Conservation (phyloP, 2,113 vertebrate species). For the Siphamia tubifer region DNA sequence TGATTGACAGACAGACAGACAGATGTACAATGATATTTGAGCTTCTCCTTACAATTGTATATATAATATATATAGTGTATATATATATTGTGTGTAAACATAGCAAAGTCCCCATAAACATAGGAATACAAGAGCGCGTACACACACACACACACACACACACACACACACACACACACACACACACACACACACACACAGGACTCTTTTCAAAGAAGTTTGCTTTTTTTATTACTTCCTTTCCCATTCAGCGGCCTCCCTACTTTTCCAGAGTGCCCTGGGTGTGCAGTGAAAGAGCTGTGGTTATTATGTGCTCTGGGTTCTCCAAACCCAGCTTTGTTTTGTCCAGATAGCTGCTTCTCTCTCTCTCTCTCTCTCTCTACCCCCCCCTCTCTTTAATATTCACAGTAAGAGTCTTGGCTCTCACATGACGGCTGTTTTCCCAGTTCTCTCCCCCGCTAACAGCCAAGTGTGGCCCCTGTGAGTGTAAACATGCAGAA, state of each 20-base stretch:
- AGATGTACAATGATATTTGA: no score
- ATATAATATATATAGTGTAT: no score
- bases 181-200: slow-evolving; percentile 47
- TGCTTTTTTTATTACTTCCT: slow-evolving; percentile 84
- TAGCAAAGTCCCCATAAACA: no score
- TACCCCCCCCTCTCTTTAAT: slow-evolving; percentile 76
- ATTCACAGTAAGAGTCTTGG: slow-evolving; percentile 82
- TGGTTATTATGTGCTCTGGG: slow-evolving; percentile 74
- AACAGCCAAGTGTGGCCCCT: slow-evolving; percentile 77
- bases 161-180: slow-evolving; percentile 21
- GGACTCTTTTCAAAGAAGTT: slow-evolving; percentile 78
- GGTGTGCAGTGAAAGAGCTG: slow-evolving; percentile 74
- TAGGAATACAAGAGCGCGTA: no score
- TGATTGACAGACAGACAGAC: no score
- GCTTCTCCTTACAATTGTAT: no score
- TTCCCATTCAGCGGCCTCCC: slow-evolving; percentile 77
- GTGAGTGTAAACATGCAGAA: slow-evolving; percentile 77
- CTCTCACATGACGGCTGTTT: slow-evolving; percentile 74
- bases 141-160: no score
- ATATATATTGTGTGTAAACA: no score
- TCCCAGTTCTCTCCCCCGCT: slow-evolving; percentile 64
- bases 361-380: slow-evolving; percentile 30
- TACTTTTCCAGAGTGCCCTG: slow-evolving; percentile 76
- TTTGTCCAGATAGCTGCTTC: slow-evolving; percentile 71
- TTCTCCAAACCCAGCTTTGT: slow-evolving; percentile 77